Percentiles rank a stretch among this genome's conserved stretches.
Evolutionary conservation across 2,797 vertebrate genomes (phyloP).

Genomic region (Halcyon chelicuti): DNA sequence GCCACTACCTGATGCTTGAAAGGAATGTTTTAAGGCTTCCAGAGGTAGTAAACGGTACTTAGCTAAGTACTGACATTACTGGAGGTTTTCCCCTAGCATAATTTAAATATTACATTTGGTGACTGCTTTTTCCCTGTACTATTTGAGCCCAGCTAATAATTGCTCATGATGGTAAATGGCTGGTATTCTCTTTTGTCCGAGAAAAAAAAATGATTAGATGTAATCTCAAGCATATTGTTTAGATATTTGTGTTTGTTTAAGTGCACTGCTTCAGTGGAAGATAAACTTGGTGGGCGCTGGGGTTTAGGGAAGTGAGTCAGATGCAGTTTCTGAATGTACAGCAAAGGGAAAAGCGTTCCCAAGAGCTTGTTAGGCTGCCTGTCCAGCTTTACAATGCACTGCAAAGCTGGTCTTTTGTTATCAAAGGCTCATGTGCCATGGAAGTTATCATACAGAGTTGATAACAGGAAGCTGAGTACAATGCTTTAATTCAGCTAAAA

Average conservation of each 20-base stretch:
- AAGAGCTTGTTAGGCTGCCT: slow-evolving; percentile 32
- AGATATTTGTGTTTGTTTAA: slow-evolving; percentile 18
- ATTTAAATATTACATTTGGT: not conserved
- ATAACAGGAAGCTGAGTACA: slow-evolving; percentile 71
- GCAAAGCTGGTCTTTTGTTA: slow-evolving; percentile 65
- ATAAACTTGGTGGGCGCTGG: not conserved
- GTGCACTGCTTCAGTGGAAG: not conserved
- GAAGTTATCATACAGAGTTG: slow-evolving; percentile 54
- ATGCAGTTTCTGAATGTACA: slow-evolving; percentile 10
- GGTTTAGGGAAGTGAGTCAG: slow-evolving; percentile 45
- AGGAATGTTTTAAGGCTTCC: not conserved
- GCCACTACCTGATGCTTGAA: not conserved
- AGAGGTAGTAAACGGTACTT: not conserved
- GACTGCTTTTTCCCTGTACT: not conserved
- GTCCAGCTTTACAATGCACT: slow-evolving; percentile 9
- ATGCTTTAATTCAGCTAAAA: slow-evolving; percentile 65
- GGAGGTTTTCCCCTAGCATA: accelerated
- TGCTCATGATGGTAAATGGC: not conserved
- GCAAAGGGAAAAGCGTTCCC: slow-evolving; percentile 42
- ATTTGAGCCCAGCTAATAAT: not conserved
- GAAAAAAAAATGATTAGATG: not conserved
- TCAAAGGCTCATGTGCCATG: slow-evolving; percentile 43
- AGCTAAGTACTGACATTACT: not conserved
- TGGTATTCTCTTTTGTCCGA: not conserved
- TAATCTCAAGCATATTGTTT: slow-evolving; percentile 32